Percentiles rank a stretch among this genome's conserved stretches.
Evolutionary conservation across 2,888 invertebrate species (phyloP).

Genomic region (Acronicta alni): DNA sequence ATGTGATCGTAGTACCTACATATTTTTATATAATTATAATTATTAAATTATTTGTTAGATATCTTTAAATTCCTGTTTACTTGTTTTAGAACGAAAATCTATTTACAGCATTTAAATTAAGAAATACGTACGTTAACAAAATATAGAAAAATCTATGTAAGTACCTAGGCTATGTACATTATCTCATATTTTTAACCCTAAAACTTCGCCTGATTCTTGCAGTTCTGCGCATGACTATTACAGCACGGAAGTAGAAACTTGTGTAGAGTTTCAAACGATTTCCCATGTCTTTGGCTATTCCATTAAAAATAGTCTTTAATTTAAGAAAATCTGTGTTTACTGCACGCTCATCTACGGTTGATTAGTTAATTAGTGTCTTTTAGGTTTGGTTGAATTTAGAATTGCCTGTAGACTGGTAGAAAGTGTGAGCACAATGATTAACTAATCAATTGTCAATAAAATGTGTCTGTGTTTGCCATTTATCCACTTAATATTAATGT

Average conservation of each 20-base stretch:
- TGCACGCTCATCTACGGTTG: background rate
- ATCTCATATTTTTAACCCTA: slow-evolving; percentile 27
- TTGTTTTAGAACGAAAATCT: slow-evolving; percentile 39
- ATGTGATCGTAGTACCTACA: slow-evolving; percentile 58
- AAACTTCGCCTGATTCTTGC: background rate
- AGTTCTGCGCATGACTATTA: no score
- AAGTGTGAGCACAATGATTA: no score
- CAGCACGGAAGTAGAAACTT: no score
- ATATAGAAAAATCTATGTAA: background rate
- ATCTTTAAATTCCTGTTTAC: slow-evolving; percentile 39
- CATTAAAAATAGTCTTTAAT: background rate
- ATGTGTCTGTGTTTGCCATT: no score
- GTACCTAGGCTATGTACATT: slow-evolving; percentile 21
- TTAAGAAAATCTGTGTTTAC: background rate
- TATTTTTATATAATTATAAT: slow-evolving; percentile 49
- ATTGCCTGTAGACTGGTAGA: no score
- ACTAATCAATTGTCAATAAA: no score
- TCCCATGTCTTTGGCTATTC: no score
- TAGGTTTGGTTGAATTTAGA: no score
- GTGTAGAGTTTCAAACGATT: no score
- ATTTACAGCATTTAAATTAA: slow-evolving; percentile 42
- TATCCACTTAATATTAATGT: no score
- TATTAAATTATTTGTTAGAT: slow-evolving; percentile 53
- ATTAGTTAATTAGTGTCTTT: no score
- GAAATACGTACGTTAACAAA: slow-evolving; percentile 25